These are phyloP conservation scores for Paralichthys olivaceus DNA, from an alignment of 2,113 vertebrate species.

Conservation along the genomic window DNA sequence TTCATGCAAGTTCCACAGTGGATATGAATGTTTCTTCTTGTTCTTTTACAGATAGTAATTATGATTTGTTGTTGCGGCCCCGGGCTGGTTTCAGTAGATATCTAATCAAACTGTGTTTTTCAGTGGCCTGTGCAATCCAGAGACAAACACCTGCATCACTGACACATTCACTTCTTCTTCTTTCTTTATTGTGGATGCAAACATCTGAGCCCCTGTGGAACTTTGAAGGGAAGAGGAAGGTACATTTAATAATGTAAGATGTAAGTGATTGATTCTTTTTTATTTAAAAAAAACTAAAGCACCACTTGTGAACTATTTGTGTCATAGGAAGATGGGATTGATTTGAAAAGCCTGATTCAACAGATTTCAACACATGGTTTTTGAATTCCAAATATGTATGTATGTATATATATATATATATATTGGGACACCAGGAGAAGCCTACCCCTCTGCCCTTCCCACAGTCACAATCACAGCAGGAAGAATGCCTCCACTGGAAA, in stretches of 20 bases:
- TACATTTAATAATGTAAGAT: constrained; percentile 9
- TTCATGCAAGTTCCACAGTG: constrained; percentile 26
- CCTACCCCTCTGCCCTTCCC: constrained; percentile 18
- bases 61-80: constrained; percentile 29
- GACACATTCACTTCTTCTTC: constrained; percentile 11
- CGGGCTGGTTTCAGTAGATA: constrained; percentile 26
- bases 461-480: constrained; percentile 52
- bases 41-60: constrained; percentile 20
- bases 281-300: not conserved
- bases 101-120: constrained; percentile 44
- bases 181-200: constrained; percentile 33
- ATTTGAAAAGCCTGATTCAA: constrained; percentile 6
- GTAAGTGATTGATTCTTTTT: not conserved
- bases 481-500: constrained; percentile 64
- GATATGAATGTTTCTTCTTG: constrained; percentile 13
- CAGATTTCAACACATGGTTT: constrained; percentile 17
- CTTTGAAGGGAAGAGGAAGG: constrained; percentile 22
- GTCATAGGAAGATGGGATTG: constrained; percentile 3
- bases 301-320: not conserved
- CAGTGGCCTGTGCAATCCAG: constrained; percentile 18
- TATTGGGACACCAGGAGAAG: constrained; percentile 15
- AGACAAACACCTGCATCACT: constrained; percentile 47
- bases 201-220: constrained; percentile 15
- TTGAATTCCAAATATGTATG: not conserved
- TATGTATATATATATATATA: constrained; percentile 15